Evolutionary conservation across 2,888 invertebrate species (phyloP).

Genomic region (Meghimatium bilineatum): DNA sequence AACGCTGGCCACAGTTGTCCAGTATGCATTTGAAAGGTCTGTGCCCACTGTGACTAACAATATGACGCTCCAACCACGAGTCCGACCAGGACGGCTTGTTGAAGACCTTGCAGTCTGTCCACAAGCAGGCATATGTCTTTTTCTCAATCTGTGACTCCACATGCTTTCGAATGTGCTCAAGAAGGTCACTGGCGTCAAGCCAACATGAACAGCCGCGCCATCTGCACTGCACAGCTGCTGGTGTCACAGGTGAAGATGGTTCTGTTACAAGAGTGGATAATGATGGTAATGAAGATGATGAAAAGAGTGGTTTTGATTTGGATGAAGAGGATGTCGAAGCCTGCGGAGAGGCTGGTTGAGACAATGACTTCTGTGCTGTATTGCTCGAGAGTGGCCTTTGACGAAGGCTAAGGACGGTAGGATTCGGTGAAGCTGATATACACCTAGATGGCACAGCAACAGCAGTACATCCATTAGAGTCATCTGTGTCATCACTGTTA

Average conservation of each 20-base stretch:
- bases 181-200: slow-evolving; percentile 52
- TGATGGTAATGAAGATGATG: slow-evolving; percentile 24
- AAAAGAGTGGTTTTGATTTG: slow-evolving; percentile 22
- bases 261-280: slow-evolving; percentile 11
- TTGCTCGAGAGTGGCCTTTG: slow-evolving; percentile 33
- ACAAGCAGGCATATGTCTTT: slow-evolving; percentile 80
- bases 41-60: slow-evolving; percentile 92
- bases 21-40: slow-evolving; percentile 97
- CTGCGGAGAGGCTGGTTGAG: slow-evolving; percentile 33
- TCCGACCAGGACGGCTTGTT: slow-evolving; percentile 93
- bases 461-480: neutral
- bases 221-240: slow-evolving; percentile 33
- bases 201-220: slow-evolving; percentile 46
- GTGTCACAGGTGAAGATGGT: slow-evolving; percentile 14
- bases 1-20: slow-evolving; percentile 87
- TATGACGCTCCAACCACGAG: slow-evolving; percentile 95
- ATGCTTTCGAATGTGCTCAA: slow-evolving; percentile 76
- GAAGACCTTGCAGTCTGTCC: slow-evolving; percentile 96
- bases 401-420: slow-evolving; percentile 41
- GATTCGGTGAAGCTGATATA: slow-evolving; percentile 28
- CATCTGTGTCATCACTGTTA: slow-evolving; percentile 17
- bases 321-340: slow-evolving; percentile 18
- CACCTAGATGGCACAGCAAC: slow-evolving; percentile 14
- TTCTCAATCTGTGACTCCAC: slow-evolving; percentile 91
- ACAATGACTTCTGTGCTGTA: slow-evolving; percentile 33